Percentiles rank a stretch among this genome's conserved stretches.
phyloP scores from a whole-genome alignment of 2,888 invertebrate species.

The Caenorhabditis sinica region DNA sequence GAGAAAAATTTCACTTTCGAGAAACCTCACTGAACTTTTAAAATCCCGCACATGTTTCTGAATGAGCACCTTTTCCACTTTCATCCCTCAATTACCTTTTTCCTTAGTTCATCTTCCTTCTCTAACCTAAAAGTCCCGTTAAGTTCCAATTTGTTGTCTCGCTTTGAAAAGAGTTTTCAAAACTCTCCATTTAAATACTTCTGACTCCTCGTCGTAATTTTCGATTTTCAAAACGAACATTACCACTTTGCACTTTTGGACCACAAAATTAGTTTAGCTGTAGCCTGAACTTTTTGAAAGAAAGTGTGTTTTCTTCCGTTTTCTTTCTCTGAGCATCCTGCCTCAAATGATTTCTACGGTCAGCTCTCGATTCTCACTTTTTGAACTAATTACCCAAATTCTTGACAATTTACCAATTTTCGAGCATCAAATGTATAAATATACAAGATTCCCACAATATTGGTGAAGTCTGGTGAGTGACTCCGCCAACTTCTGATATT shows the following conservation, averaged over 20 bases:
- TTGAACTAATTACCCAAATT: neutral
- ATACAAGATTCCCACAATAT: constrained; percentile 38
- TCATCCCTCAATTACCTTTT: constrained; percentile 1
- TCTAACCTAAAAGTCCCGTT: neutral
- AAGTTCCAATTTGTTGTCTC: constrained; percentile 36
- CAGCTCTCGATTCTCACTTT: neutral
- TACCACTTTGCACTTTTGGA: constrained; percentile 39
- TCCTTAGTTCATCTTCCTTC: neutral
- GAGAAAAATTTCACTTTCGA: neutral
- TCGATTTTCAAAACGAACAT: constrained; percentile 36
- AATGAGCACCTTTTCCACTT: neutral
- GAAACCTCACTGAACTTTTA: neutral
- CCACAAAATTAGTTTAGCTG: constrained; percentile 31
- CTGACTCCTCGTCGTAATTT: constrained; percentile 1
- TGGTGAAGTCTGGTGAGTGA: constrained; percentile 40
- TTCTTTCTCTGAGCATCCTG: neutral
- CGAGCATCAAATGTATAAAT: constrained; percentile 25
- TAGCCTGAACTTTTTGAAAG: neutral
- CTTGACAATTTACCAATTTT: no score
- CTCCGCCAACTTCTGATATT: constrained; percentile 45
- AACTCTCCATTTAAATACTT: constrained; percentile 35
- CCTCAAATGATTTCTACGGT: neutral
- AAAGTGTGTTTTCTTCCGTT: neutral
- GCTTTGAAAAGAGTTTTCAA: constrained; percentile 28
- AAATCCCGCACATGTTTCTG: neutral